Evolutionary conservation across 2,113 vertebrate genomes (phyloP), one percentile per base, ranked within the genome.

Genomic region (Candoia aspera): DNA sequence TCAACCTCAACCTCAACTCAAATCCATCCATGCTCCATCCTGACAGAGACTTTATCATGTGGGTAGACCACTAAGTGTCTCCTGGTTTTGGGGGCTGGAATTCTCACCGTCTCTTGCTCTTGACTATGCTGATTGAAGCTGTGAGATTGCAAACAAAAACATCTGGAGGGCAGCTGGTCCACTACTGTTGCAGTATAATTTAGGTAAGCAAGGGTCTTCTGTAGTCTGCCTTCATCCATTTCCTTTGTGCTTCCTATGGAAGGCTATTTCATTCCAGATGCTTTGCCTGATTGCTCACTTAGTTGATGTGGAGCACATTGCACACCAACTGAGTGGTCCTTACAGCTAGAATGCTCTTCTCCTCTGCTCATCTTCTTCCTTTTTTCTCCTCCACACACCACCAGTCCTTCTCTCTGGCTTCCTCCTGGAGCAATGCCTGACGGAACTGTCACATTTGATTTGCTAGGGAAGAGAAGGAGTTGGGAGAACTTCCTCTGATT

Each of bases 401-500:
- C 46, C 46, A 49, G 46, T 6, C 49, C 49, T 33, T 84, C 24
- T 8, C 59, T 9, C 84, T 33, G 42, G 37, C 26, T 57, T 85
- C 19, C 15, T 84, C 26, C 13, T 4, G 9, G 37, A 90, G 42
- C 90, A 11, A 5, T 62, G 46, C n/a, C 89, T 68, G 21, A 91
- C 5, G 73, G 15, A 73, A n/a, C 86, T 73, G 37, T 92, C 84
- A 84, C 91, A 87, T 93, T 93, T 5, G 57, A 1, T 91, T 94
- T 90, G 87, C 59, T 79, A 92, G 87, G 91, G 26, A 85, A 37
- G 37, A 64, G 19, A 24, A 24, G 23, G 86, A 6, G 42, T 29
- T 12, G 37, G 91, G 91, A 94, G 60, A 93, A 24, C 11, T 57
- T 24, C 49, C 17, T 37, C 87, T 1, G 93, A 95, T 94, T 96